phyloP scores from a whole-genome alignment of 2,797 vertebrate species.

The Avahi laniger region DNA sequence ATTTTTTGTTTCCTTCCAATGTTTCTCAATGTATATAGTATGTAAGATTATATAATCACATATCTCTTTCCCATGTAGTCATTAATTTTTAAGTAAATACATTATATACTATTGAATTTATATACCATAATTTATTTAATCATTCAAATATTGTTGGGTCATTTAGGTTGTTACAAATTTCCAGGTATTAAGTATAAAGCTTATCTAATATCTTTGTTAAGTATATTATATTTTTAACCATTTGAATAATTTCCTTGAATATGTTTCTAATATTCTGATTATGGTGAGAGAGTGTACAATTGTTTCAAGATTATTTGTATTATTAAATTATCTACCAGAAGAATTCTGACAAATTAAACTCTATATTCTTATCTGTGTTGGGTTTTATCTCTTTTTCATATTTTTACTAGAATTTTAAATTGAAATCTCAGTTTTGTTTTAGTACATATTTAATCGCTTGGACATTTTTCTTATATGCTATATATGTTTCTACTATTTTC shows the following conservation, averaged over 20 bases:
- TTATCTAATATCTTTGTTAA: neutral
- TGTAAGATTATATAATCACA: neutral
- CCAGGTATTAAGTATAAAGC: neutral
- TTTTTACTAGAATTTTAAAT: neutral
- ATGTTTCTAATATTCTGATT: neutral
- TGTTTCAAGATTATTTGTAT: neutral
- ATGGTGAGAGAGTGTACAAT: neutral
- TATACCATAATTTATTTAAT: neutral
- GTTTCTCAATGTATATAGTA: neutral
- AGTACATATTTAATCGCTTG: neutral
- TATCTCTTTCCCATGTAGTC: neutral
- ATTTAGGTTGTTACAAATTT: neutral
- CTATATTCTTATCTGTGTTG: neutral
- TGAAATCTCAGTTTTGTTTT: neutral
- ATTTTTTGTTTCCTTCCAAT: neutral
- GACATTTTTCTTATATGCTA: neutral
- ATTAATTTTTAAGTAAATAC: conserved; percentile 18
- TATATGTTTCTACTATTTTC: neutral
- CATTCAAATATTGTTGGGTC: neutral
- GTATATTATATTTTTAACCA: neutral
- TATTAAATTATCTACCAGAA: conserved; percentile 15
- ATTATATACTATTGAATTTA: neutral
- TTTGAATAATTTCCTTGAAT: neutral
- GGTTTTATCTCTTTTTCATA: neutral
- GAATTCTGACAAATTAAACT: neutral